Evolutionary conservation across 2,113 vertebrate species (phyloP).

Genomic region (Semnornis frantzii): DNA sequence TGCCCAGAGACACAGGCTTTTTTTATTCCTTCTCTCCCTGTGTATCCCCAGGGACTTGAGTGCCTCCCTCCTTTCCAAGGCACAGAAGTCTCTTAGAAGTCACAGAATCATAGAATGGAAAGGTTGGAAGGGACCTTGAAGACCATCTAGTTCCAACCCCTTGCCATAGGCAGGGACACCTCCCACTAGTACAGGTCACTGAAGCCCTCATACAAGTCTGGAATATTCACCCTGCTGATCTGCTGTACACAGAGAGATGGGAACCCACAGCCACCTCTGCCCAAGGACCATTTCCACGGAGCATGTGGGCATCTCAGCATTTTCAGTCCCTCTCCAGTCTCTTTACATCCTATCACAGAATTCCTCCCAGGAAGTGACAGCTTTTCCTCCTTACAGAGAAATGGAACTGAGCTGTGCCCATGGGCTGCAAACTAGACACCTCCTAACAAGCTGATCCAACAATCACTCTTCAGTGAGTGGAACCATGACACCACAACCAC

Average conservation of each 20-base stretch:
- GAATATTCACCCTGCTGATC: neutral
- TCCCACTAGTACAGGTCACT: too few relatives aligned
- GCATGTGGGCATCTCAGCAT: neutral
- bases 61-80: neutral
- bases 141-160: too few relatives aligned
- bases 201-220: neutral
- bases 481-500: rapidly evolving
- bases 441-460: neutral
- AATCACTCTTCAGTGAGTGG: rapidly evolving
- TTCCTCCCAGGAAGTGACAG: neutral
- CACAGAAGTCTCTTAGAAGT: neutral
- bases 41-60: rapidly evolving
- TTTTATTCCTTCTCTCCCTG: too few relatives aligned
- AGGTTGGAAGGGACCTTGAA: too few relatives aligned
- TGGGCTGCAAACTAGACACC: neutral
- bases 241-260: rapidly evolving
- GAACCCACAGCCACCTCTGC: neutral
- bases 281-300: neutral
- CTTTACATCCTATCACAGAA: neutral
- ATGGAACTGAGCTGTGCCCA: neutral
- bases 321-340: neutral
- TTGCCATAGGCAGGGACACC: too few relatives aligned
- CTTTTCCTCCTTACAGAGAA: too few relatives aligned
- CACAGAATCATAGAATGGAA: too few relatives aligned
- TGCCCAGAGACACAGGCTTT: neutral